A percentile compares a stretch with the other conserved stretches of the same genome.
Conservation (phyloP, 2,113 vertebrate species). For the Acrocephalus kingi region DNA sequence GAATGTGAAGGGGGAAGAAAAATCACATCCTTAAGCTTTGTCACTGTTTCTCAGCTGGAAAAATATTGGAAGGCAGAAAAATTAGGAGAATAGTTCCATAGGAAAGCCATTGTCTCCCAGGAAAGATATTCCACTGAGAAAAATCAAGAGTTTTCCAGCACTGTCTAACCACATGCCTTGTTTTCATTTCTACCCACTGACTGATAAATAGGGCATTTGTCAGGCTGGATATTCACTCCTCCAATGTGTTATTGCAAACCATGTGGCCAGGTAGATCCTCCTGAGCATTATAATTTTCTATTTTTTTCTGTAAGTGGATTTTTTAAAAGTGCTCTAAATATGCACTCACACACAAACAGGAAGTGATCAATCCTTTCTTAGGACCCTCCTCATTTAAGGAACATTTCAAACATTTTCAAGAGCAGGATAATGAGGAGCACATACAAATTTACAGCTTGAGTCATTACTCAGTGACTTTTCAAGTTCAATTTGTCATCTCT, state of each 20-base stretch:
- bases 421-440: background rate
- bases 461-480: background rate
- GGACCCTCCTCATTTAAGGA: background rate
- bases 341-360: background rate
- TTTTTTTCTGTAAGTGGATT: background rate
- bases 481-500: background rate
- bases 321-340: background rate
- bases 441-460: background rate
- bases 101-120: background rate
- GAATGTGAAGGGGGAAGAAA: background rate
- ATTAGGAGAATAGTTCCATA: background rate
- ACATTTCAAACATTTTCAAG: background rate
- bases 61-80: slow-evolving; percentile 3
- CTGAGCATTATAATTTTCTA: background rate
- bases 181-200: background rate
- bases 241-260: background rate
- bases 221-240: background rate
- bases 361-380: background rate
- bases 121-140: background rate
- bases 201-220: background rate
- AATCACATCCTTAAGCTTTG: background rate
- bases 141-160: background rate
- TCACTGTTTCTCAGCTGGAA: slow-evolving; percentile 30
- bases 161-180: background rate
- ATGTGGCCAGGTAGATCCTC: background rate